phyloP scores from a whole-genome alignment of 2,113 vertebrate genomes.

The Meles meles region DNA sequence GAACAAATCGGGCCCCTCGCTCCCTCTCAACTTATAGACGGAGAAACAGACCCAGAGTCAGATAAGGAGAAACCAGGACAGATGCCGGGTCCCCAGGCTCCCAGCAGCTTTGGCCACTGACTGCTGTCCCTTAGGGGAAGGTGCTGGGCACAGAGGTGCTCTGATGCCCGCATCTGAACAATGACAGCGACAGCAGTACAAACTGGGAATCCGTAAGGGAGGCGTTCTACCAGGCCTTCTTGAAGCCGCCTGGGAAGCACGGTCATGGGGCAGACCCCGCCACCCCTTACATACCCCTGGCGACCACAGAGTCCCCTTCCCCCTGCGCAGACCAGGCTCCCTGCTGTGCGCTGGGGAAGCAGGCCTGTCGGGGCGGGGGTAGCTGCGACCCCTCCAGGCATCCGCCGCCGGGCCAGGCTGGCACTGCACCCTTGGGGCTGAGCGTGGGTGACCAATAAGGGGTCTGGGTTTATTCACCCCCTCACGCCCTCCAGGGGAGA shows the following conservation, averaged over 20 bases:
- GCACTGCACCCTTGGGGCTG: background rate
- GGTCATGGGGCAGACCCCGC: background rate
- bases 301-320: background rate
- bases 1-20: background rate
- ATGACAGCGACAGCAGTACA: background rate
- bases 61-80: background rate
- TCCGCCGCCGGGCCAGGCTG: background rate
- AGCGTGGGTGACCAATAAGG: background rate
- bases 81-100: too few relatives aligned
- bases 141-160: background rate
- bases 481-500: background rate
- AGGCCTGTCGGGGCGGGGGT: accelerated
- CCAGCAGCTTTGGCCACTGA: background rate
- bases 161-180: background rate
- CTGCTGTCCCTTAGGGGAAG: background rate
- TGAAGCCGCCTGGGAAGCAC: background rate
- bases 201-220: too few relatives aligned
- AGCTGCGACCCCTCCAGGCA: background rate
- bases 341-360: background rate
- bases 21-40: background rate
- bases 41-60: background rate
- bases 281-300: accelerated
- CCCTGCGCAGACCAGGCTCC: background rate
- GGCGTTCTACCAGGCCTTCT: background rate
- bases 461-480: background rate